These are phyloP conservation scores for Falco rusticolus DNA, from an alignment of 2,797 vertebrate genomes.

Conservation along the genomic window DNA sequence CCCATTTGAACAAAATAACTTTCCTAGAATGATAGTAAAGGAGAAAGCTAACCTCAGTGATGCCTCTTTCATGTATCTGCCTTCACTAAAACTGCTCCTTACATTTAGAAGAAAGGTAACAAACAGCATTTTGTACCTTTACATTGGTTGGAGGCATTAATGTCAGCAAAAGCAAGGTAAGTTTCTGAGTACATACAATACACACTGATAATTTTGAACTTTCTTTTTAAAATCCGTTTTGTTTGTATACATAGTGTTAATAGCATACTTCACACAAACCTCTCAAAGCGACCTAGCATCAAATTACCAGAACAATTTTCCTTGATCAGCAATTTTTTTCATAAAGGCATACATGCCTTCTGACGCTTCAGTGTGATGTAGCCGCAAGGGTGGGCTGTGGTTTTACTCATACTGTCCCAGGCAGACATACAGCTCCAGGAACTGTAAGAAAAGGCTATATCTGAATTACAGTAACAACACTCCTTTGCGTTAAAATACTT, in stretches of 20 bases:
- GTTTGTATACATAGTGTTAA: background rate
- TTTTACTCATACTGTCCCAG: background rate
- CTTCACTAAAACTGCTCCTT: background rate
- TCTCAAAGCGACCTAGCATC: background rate
- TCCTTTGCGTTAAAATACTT: background rate
- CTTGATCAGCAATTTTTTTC: background rate
- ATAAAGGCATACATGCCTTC: background rate
- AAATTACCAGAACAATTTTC: background rate
- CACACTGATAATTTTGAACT: background rate
- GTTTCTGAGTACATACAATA: background rate
- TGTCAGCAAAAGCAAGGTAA: background rate
- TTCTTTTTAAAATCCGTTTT: background rate
- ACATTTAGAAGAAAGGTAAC: background rate
- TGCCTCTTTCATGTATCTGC: background rate
- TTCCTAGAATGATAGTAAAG: background rate
- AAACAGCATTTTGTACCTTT: background rate
- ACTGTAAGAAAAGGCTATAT: background rate
- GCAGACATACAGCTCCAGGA: background rate
- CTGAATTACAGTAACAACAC: background rate
- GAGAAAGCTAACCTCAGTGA: background rate
- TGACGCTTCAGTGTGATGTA: background rate
- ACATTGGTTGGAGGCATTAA: background rate
- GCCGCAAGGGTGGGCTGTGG: background rate
- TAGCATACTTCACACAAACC: background rate
- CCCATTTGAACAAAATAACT: background rate